Base-by-base conservation (phyloP, 2,888 invertebrate species). In the Carabus problematicus region DNA sequence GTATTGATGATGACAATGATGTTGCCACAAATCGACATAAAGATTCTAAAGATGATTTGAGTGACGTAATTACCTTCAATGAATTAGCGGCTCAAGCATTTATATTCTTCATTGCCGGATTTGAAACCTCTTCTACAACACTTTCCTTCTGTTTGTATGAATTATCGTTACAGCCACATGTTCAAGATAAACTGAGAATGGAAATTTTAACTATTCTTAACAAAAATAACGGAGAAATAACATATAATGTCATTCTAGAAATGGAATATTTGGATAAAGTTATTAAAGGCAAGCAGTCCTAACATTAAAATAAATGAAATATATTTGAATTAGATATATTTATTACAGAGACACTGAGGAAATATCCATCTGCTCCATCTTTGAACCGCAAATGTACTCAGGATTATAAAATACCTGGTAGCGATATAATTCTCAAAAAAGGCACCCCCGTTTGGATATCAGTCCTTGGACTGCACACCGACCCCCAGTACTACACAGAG, bases 401-500 rank as follows among this genome's bases (percentile, higher is more conserved):
- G 12, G 56, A 56, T 19, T 56, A 56, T 40, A 56, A 56, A 56
- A 39, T 56, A 18, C 56, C 56, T 12, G 39, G 12, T 6, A 40
- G 29, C 14, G 39, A 56, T 56, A 14, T 29, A 12, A 12, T 39
- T n/a, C 11, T 56, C 3, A 29, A 39, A 56, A 19, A 56, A 39
- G 66, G 68, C 1, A 66, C 66, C 0, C 3, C 11, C 1, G 45
- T 64, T 11, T 8, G 43, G 8, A 61, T 71, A 4, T 45, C 71
- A 14, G 52, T 55, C 1, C 12, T 55, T 1, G 71, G 70, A 11
- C 6, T 71, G 8, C 71, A 71, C 1, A 14, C 29, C n/a, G 71
- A 71, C 29, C 52, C 39, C 3, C 49, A 71, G 11, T 70, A 63
- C 60, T 70, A 43, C 18, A 68, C 70, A 6, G 40, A 71, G n/a